These are phyloP conservation scores for Sminthurides aquaticus DNA, from an alignment of 2,888 invertebrate species.

Conservation along the genomic window DNA sequence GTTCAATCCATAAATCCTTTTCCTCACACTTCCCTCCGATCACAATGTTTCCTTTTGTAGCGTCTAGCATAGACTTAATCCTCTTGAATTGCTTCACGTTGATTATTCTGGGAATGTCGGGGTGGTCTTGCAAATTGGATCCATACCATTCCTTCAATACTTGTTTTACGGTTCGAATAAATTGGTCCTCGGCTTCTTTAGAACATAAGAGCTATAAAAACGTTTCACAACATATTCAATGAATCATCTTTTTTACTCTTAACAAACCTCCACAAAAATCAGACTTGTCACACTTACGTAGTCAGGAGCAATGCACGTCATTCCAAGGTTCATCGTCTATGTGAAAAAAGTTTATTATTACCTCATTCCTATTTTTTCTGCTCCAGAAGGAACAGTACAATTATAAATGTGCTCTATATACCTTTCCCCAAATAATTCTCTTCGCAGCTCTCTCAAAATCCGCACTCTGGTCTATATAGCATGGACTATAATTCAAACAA, in stretches of 20 bases:
- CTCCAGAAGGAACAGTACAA: background rate
- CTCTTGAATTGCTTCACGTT: slow-evolving; percentile 71
- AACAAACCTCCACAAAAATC: too few relatives aligned
- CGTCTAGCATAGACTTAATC: slow-evolving; percentile 28
- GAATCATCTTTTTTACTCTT: too few relatives aligned
- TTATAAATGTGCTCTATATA: background rate
- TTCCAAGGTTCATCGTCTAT: slow-evolving; percentile 54
- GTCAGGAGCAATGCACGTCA: slow-evolving; percentile 95
- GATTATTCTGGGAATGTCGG: slow-evolving; percentile 68
- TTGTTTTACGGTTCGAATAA: slow-evolving; percentile 60
- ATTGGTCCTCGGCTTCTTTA: slow-evolving; percentile 66
- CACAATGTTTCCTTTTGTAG: slow-evolving; percentile 57
- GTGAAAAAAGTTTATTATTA: slow-evolving; percentile 11
- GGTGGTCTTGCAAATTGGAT: slow-evolving; percentile 66
- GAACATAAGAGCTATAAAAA: slow-evolving; percentile 60
- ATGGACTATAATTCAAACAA: slow-evolving; percentile 62
- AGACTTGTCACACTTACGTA: slow-evolving; percentile 54
- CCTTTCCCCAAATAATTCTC: slow-evolving; percentile 89
- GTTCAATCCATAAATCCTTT: slow-evolving; percentile 70
- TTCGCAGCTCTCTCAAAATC: slow-evolving; percentile 64
- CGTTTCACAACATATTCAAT: too few relatives aligned
- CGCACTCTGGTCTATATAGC: slow-evolving; percentile 75
- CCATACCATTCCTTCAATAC: slow-evolving; percentile 76
- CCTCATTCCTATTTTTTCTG: background rate
- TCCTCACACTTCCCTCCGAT: slow-evolving; percentile 72